Conservation (phyloP, 92 coral and sea anemone species). For the Epizoanthus fatuus region DNA sequence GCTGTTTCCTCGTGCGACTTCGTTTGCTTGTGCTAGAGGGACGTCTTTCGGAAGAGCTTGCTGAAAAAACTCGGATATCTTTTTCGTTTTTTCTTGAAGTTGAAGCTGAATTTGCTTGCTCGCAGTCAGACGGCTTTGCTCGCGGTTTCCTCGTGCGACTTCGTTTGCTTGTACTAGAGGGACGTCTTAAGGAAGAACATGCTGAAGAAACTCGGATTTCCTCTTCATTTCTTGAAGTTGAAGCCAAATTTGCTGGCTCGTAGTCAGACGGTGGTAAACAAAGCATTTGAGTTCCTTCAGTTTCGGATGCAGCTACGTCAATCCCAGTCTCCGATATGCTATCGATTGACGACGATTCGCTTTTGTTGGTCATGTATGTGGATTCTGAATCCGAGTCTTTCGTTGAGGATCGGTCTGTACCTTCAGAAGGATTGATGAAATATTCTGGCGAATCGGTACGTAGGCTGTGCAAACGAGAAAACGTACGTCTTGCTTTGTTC, state of each 20-base stretch:
- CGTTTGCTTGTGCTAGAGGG: neutral
- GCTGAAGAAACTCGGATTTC: neutral
- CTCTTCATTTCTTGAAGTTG: neutral
- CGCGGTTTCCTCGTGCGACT: neutral
- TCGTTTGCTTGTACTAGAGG: neutral
- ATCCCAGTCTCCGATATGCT: slow-evolving; percentile 4
- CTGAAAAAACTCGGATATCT: neutral
- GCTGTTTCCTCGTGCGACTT: neutral
- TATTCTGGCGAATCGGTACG: slow-evolving; percentile 4
- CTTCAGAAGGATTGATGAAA: slow-evolving; percentile 16
- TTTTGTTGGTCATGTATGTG: neutral
- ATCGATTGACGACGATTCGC: slow-evolving; percentile 15
- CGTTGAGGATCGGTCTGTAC: neutral
- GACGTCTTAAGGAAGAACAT: neutral
- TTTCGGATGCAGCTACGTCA: slow-evolving; percentile 1
- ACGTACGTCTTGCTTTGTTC: neutral
- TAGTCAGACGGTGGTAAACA: neutral
- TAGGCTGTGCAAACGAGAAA: neutral
- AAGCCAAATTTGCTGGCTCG: neutral
- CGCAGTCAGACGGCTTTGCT: neutral
- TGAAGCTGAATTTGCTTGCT: neutral
- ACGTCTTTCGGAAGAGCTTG: neutral
- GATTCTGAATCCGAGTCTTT: slow-evolving; percentile 18
- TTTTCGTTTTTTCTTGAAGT: neutral
- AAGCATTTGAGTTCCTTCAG: neutral